Evolutionary conservation across 1,140 invertebrate species (phyloP), one percentile per base, ranked within the genome.

Genomic region (Hormaphis cornu): DNA sequence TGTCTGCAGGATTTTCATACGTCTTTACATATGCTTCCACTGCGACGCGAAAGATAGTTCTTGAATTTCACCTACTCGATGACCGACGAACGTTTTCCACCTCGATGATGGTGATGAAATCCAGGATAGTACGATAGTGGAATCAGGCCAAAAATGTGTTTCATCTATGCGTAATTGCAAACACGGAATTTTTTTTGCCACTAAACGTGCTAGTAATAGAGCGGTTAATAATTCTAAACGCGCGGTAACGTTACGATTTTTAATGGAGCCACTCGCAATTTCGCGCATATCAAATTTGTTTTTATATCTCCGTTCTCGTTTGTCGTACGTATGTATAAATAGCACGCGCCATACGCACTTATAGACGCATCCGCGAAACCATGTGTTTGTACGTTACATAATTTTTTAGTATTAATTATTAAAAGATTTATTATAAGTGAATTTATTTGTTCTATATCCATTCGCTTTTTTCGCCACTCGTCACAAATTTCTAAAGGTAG

Each of bases 181-280:
- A 26, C 9, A 40, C 22, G 52, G 20, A 9, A 71, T 28, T 50
- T 28, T 44, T 16, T 22, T 40, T 69, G 72, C 40, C 26, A 78
- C 18, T 22, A 75, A 28, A 8, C 70, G 44, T 9, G 73, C 72
- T 6, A 76, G 71, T 16, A 80, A 26, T 18, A 75, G 18, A 3
- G 79, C 78, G 14, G 73, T 78, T 22, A 71, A 75, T 9, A 80
- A 71, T 72, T 80, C 79, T 59, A 80, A 70, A 44, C 77, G 30
- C 76, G 30, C 0, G 79, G 77, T n/a, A 80, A 75, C 1, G 77
- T 72, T 1, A 76, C 30, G 10, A 30, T 66, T 70, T 78, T 76
- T 8, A 76, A 40, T 9, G 79, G 79, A 12, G 78, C 73, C 1
- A 79, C 77, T 69, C 75, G 56, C 12, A 71, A 71, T 70, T 79